Evolutionary conservation across 2,113 vertebrate species (phyloP), one percentile per base, ranked within the genome.

Genomic region (Pteruthius melanotis): DNA sequence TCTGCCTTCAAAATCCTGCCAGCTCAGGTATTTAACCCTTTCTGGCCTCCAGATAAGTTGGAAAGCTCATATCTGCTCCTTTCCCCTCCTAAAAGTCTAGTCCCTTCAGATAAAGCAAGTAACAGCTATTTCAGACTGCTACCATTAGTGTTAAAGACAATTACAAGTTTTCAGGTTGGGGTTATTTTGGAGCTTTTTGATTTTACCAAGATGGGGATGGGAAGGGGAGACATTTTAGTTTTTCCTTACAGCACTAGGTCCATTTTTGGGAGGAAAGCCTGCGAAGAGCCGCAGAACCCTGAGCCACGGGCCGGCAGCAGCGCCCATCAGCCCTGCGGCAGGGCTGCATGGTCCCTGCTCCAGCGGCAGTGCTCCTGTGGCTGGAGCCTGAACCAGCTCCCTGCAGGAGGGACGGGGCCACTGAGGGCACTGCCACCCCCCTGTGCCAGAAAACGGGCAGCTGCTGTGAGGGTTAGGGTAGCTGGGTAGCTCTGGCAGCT

Each of bases 341-440:
- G 33, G 37, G 44, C 53, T 66, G 40, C 40, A 8, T 1, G 2
- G 49, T 28, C 24, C 0, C 57, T 20, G 28, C 60, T 77, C 35
- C 24, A 33, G 26, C 4, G 2, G 31, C 13, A 6, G 35, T 2
- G 1, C 11, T 54, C 3, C 5, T 19, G 19, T 13, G 28, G 47
- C 52, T 35, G 24, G 11, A 76, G 68, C 59, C 68, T 4, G 7
- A 79, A 28, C 3, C 13, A 15, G 6, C 30, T 22, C 39, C 17
- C 22, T 6, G 17, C 35, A 45, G 23, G n/a, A 69, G 65, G 7
- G 30, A 42, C 0, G 0, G 17, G 53, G 12, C 18, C 45, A 65
- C 0, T 0, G 11, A 49, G 21, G 26, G 40, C 56, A 50, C 13
- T 3, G 69, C 35, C 83, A 87, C 15, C 10, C n/a, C n/a, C 37